Evolutionary conservation across 2,888 invertebrate genomes (phyloP).

Genomic region (Nephrocerus scutellatus): DNA sequence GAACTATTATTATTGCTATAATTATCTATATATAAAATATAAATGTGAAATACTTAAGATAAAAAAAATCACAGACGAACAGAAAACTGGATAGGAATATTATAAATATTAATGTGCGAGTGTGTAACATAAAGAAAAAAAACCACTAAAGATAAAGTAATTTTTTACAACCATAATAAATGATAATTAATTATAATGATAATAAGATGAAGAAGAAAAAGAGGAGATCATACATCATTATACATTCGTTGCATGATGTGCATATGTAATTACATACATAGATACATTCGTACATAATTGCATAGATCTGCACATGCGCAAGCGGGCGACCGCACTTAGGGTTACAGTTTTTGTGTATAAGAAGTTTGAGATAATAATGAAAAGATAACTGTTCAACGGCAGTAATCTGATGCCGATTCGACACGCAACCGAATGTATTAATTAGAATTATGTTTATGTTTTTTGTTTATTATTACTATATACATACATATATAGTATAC

Average conservation of each 20-base stretch:
- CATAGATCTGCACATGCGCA: conserved; percentile 6
- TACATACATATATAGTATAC: no score
- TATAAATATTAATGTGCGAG: conserved; percentile 22
- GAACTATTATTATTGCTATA: no score
- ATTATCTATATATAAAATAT: no score
- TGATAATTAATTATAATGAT: no score
- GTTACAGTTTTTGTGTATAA: conserved; percentile 19
- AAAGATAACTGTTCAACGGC: conserved; percentile 13
- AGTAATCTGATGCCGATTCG: no score
- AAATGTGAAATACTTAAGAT: conserved; percentile 20
- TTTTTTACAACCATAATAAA: conserved; percentile 24
- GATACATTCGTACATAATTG: background rate
- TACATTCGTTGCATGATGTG: conserved; percentile 18
- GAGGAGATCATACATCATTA: conserved; percentile 19
- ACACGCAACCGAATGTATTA: no score
- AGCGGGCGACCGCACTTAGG: conserved; percentile 15
- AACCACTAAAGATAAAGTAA: conserved; percentile 19
- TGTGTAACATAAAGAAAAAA: conserved; percentile 11
- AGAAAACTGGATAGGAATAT: conserved; percentile 20
- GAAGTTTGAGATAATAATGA: conserved; percentile 7
- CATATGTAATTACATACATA: background rate
- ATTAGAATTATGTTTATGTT: no score
- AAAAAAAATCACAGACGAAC: conserved; percentile 11
- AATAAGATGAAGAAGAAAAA: no score
- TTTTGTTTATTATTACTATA: no score